Conservation (phyloP, 2,113 vertebrate species). For the Regulus satrapa region DNA sequence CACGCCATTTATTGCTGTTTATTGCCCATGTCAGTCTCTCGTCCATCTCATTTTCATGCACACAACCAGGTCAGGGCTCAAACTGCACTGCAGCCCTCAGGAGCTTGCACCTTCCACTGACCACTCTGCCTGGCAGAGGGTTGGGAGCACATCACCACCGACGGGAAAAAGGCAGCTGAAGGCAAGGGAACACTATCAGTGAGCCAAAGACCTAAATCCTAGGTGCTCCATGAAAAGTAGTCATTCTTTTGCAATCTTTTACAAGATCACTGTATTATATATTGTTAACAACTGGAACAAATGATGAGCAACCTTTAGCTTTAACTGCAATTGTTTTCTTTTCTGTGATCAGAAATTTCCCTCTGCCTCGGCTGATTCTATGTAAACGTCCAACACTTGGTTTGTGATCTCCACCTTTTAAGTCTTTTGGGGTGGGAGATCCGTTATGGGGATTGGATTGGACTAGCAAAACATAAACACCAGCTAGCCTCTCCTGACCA, state of each 20-base stretch:
- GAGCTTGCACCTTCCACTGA: background rate
- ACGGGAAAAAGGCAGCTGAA: accelerated
- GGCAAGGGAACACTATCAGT: accelerated
- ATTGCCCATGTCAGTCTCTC: background rate
- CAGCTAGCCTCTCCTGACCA: background rate
- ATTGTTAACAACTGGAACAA: background rate
- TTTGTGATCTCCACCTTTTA: background rate
- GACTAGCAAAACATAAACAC: background rate
- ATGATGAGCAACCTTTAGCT: background rate
- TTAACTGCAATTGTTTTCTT: background rate
- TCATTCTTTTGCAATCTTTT: background rate
- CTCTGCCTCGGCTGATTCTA: background rate
- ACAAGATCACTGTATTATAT: background rate
- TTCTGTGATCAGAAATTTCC: background rate
- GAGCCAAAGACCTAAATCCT: background rate
- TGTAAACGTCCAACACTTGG: background rate
- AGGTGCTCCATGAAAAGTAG: background rate
- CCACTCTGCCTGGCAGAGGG: background rate
- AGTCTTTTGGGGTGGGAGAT: background rate
- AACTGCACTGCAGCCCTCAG: background rate
- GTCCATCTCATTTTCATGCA: background rate
- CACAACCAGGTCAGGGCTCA: background rate
- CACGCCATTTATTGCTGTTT: background rate
- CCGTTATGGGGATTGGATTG: background rate
- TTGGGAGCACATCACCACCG: background rate